A percentile compares a stretch with the other conserved stretches of the same genome.
phyloP scores from a whole-genome alignment of 1,140 invertebrate genomes.

The Capitella teleta region DNA sequence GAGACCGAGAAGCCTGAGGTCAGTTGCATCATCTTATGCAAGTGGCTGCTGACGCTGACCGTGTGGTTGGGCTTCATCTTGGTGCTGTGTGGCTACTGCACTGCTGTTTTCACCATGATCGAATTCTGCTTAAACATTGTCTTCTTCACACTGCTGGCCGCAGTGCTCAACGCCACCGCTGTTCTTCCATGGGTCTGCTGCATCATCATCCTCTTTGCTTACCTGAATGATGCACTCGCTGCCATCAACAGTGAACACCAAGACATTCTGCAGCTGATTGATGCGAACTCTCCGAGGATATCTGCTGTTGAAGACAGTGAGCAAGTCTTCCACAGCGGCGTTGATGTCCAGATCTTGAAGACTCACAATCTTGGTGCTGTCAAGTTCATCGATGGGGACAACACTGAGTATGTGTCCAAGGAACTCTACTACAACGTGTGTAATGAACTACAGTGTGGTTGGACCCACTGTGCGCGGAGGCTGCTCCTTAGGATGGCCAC shows the following conservation, averaged over 20 bases:
- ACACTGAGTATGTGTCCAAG: constrained; percentile 14
- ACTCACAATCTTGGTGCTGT: constrained; percentile 14
- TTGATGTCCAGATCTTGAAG: constrained; percentile 8
- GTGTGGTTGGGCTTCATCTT: constrained; percentile 12
- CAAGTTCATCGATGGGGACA: constrained; percentile 15
- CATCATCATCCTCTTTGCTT: constrained; percentile 1
- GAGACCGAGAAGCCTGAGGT: not conserved
- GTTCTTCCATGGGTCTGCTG: constrained; percentile 9
- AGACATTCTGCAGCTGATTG: constrained; percentile 11
- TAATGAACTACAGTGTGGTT: constrained; percentile 9
- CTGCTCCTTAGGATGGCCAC: not conserved
- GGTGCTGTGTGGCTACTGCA: constrained; percentile 12
- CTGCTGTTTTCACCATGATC: constrained; percentile 9
- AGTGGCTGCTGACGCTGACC: not conserved
- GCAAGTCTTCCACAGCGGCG: not conserved
- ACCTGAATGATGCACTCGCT: constrained; percentile 7
- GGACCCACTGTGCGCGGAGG: constrained; percentile 1
- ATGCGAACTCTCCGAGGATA: constrained; percentile 14
- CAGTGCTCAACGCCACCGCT: constrained; percentile 5
- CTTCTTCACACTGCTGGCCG: constrained; percentile 9
- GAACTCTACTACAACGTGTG: constrained; percentile 15
- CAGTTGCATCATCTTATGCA: constrained; percentile 1
- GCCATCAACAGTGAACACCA: constrained; percentile 9
- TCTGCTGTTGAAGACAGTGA: constrained; percentile 11
- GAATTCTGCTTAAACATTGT: constrained; percentile 10